phyloP scores from a whole-genome alignment of 2,797 vertebrate genomes.

The Babyrousa celebensis region DNA sequence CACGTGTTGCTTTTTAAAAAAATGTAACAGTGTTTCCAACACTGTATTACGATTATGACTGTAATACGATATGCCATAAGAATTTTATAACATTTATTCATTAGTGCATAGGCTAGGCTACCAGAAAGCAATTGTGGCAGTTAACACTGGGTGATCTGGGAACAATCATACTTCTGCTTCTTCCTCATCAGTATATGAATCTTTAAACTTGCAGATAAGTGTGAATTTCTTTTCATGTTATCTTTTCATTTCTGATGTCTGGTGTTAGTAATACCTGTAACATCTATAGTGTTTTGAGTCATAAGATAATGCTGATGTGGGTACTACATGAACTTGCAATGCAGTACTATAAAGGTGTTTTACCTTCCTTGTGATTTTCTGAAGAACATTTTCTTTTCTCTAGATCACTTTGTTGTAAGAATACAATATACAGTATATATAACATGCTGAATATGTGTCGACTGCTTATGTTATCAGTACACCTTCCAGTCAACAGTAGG shows the following conservation, averaged over 20 bases:
- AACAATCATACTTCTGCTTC: neutral
- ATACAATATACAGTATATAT: neutral
- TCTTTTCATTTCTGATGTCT: neutral
- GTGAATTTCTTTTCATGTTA: neutral
- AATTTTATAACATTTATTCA: neutral
- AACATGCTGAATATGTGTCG: neutral
- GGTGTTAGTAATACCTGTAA: neutral
- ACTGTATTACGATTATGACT: accelerated
- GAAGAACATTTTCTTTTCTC: neutral
- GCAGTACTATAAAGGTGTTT: neutral
- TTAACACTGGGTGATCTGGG: accelerated
- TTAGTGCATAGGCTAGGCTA: neutral
- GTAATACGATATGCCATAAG: neutral
- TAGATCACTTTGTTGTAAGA: neutral
- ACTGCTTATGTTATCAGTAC: neutral
- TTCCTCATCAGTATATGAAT: neutral
- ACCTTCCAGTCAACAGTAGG: neutral
- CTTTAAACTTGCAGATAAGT: neutral
- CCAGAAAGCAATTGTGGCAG: neutral
- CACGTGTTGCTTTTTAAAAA: neutral
- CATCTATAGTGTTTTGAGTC: neutral
- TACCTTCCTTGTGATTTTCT: neutral
- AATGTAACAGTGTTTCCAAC: neutral
- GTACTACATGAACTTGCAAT: neutral
- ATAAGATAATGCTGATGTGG: neutral